A percentile compares a stretch with the other conserved stretches of the same genome.
Evolutionary conservation across 2,888 invertebrate species (phyloP).

Genomic region (Cylloceria caligata): DNA sequence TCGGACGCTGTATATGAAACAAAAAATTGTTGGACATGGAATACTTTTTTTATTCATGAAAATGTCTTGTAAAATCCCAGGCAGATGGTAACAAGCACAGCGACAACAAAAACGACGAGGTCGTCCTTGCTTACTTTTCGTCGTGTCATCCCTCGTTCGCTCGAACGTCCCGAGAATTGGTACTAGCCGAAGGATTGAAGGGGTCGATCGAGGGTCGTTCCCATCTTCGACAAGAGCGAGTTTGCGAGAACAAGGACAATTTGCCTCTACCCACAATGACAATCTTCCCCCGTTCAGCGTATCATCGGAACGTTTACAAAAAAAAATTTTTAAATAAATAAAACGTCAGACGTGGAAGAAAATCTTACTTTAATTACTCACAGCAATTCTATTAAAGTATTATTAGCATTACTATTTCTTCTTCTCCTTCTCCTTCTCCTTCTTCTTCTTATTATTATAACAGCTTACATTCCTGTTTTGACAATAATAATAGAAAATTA

Average conservation of each 20-base stretch:
- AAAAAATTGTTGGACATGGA: background rate
- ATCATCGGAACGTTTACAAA: background rate
- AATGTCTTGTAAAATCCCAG: background rate
- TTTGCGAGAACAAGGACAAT: background rate
- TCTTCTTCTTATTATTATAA: too few species aligned
- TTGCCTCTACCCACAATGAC: background rate
- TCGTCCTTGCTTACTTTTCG: background rate
- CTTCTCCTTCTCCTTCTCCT: too few species aligned
- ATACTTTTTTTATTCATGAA: background rate
- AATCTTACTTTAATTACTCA: too few species aligned
- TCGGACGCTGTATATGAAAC: too few species aligned
- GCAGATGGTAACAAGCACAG: constrained; percentile 1
- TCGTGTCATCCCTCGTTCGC: background rate
- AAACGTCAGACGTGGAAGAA: too few species aligned
- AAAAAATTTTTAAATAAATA: background rate
- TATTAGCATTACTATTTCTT: too few species aligned
- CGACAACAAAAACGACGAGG: constrained; percentile 8
- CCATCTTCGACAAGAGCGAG: background rate
- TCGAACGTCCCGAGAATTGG: constrained; percentile 17
- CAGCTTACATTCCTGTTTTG: background rate
- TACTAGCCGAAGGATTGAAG: constrained; percentile 1
- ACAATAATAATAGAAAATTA: background rate
- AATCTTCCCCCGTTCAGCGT: background rate
- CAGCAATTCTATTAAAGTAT: too few species aligned
- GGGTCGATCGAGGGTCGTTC: background rate